These are phyloP conservation scores for Stegostoma tigrinum DNA, from an alignment of 2,113 vertebrate genomes.

Conservation along the genomic window DNA sequence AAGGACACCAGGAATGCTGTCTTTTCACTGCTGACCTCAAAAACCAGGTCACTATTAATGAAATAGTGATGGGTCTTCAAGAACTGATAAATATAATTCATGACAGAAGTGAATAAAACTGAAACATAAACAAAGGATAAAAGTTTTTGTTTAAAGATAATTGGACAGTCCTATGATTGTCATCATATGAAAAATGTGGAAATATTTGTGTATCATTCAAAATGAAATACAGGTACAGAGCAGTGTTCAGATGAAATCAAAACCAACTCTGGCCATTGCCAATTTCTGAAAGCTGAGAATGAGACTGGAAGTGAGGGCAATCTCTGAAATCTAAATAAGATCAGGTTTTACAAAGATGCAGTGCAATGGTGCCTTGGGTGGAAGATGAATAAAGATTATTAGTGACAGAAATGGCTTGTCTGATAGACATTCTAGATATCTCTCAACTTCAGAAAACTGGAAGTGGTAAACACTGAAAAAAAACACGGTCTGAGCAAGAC, in stretches of 20 bases:
- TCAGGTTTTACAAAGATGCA: not conserved
- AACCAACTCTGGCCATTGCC: not conserved
- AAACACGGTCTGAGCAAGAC: not conserved
- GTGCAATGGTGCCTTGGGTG: not conserved
- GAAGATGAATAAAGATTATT: not conserved
- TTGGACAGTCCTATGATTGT: not conserved
- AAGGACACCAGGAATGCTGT: too few species aligned
- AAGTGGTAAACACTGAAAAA: not conserved
- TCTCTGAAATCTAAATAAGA: not conserved
- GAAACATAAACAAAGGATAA: not conserved
- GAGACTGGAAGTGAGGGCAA: not conserved
- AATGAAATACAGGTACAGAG: not conserved
- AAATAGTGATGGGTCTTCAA: not conserved
- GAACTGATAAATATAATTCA: not conserved
- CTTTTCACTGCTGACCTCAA: too few species aligned
- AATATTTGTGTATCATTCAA: not conserved
- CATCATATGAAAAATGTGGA: not conserved
- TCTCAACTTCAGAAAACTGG: not conserved
- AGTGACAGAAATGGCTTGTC: not conserved
- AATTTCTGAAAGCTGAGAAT: not conserved
- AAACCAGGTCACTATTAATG: not conserved
- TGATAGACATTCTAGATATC: not conserved
- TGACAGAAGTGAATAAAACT: not conserved
- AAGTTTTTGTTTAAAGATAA: conserved; percentile 1
- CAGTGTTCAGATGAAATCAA: not conserved